Evolutionary conservation across 35 echinoderm and acorn worm genomes (phyloP).

Genomic region (Apostichopus japonicus): DNA sequence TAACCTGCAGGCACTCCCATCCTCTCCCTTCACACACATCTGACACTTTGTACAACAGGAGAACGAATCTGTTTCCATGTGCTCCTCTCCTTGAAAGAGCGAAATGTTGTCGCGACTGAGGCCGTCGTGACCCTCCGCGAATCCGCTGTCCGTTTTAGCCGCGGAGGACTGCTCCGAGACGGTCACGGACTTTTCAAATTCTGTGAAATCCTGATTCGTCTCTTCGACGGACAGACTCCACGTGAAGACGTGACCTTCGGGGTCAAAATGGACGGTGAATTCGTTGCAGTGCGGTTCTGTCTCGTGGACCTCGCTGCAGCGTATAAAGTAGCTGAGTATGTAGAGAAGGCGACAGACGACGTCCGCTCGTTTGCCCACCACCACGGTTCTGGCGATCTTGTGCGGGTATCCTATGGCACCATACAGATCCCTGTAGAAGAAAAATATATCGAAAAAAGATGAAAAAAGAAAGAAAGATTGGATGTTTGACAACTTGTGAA

Average conservation of each 20-base stretch:
- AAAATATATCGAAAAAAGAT: not conserved
- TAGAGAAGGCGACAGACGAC: constrained; percentile 89
- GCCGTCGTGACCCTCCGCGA: constrained; percentile 31
- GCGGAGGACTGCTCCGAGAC: constrained; percentile 30
- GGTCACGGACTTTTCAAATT: constrained; percentile 50
- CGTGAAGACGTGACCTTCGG: constrained; percentile 51
- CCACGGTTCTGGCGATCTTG: constrained; percentile 84
- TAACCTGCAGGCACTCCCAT: not conserved
- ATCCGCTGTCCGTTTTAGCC: constrained; percentile 27
- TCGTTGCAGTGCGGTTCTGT: constrained; percentile 65
- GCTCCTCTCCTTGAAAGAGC: constrained; percentile 10
- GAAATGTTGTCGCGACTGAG: constrained; percentile 46
- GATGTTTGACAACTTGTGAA: no score
- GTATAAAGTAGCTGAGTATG: constrained; percentile 94
- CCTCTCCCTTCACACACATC: not conserved
- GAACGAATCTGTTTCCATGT: not conserved
- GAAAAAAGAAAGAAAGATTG: no score
- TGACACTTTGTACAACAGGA: not conserved
- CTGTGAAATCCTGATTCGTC: not conserved
- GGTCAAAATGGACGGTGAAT: constrained; percentile 58
- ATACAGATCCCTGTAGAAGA: constrained; percentile 81
- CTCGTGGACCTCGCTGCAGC: constrained; percentile 97
- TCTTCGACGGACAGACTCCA: constrained; percentile 47
- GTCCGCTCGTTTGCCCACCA: constrained; percentile 85
- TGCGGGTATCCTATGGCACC: constrained; percentile 84